These are phyloP conservation scores for Endomychus coccineus DNA, from an alignment of 2,888 invertebrate genomes.

Conservation along the genomic window DNA sequence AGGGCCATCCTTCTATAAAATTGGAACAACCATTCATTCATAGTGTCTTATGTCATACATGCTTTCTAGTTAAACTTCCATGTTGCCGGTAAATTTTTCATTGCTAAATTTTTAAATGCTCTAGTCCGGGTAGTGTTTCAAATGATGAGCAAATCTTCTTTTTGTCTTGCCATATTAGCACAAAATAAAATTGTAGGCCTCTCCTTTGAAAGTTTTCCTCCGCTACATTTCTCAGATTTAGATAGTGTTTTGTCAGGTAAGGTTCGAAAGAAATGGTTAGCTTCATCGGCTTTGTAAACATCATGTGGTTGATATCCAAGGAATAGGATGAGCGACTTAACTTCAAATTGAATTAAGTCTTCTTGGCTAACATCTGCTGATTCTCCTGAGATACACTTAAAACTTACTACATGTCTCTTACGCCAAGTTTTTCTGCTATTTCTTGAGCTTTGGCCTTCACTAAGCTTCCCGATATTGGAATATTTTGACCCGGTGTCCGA, in stretches of 20 bases:
- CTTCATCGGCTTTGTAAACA: constrained; percentile 27
- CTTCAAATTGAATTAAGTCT: constrained; percentile 19
- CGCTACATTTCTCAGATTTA: constrained; percentile 26
- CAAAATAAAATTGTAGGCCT: constrained; percentile 7
- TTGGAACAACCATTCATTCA: constrained; percentile 17
- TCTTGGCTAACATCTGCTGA: constrained; percentile 21
- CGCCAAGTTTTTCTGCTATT: constrained; percentile 20
- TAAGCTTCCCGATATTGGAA: constrained; percentile 17
- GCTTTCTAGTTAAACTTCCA: constrained; percentile 17
- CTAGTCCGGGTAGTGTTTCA: constrained; percentile 18
- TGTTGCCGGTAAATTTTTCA: constrained; percentile 10
- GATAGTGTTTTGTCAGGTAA: constrained; percentile 29
- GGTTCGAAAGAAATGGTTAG: constrained; percentile 27
- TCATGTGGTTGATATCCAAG: constrained; percentile 18
- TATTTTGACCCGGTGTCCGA: constrained; percentile 13
- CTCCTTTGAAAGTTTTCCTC: constrained; percentile 29
- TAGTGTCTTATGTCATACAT: constrained; percentile 19
- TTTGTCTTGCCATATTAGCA: not conserved
- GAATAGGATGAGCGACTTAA: constrained; percentile 19
- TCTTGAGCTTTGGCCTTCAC: constrained; percentile 21
- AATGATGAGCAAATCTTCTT: too few species aligned
- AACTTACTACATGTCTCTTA: constrained; percentile 22
- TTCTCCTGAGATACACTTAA: constrained; percentile 24
- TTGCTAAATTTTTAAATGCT: constrained; percentile 12
- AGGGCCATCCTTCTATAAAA: constrained; percentile 13